Evolutionary conservation across 2,888 invertebrate species (phyloP).

Genomic region (Cerceris rybyensis): DNA sequence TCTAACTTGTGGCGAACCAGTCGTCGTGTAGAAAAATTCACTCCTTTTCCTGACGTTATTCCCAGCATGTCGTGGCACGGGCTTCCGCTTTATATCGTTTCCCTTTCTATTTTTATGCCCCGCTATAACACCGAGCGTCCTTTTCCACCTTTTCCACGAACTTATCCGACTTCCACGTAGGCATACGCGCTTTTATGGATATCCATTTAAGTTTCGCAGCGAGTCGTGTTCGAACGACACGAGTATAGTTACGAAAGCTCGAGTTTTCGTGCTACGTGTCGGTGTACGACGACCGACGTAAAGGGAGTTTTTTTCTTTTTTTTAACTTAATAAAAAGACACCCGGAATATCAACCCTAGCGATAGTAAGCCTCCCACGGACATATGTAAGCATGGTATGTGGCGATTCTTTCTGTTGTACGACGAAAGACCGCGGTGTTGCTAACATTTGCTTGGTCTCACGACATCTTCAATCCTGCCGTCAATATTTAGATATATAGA

Average conservation of each 20-base stretch:
- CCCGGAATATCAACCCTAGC: not conserved
- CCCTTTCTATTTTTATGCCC: slow-evolving; percentile 60
- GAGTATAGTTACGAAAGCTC: slow-evolving; percentile 4
- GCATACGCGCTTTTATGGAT: slow-evolving; percentile 61
- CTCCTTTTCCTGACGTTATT: slow-evolving; percentile 38
- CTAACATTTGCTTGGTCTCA: slow-evolving; percentile 60
- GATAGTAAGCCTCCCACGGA: not conserved
- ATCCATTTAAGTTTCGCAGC: slow-evolving; percentile 61
- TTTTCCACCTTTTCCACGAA: slow-evolving; percentile 51
- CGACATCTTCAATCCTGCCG: slow-evolving; percentile 53
- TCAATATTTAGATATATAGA: slow-evolving; percentile 56
- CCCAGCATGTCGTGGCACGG: slow-evolving; percentile 29
- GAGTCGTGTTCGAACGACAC: slow-evolving; percentile 30
- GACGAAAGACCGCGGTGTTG: slow-evolving; percentile 1
- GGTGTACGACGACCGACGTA: slow-evolving; percentile 27
- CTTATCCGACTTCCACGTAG: slow-evolving; percentile 61
- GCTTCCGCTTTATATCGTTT: slow-evolving; percentile 53
- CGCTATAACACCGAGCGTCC: slow-evolving; percentile 40
- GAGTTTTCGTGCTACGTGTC: slow-evolving; percentile 21
- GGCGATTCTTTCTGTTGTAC: not conserved
- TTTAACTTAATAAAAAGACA: slow-evolving; percentile 24
- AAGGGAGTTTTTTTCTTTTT: slow-evolving; percentile 29
- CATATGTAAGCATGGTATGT: not conserved
- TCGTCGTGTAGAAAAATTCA: slow-evolving; percentile 38
- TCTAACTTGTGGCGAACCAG: not conserved